A percentile compares a stretch with the other conserved stretches of the same genome.
Conservation (phyloP, 2,797 vertebrate genomes). For the Notolabrus celidotus region DNA sequence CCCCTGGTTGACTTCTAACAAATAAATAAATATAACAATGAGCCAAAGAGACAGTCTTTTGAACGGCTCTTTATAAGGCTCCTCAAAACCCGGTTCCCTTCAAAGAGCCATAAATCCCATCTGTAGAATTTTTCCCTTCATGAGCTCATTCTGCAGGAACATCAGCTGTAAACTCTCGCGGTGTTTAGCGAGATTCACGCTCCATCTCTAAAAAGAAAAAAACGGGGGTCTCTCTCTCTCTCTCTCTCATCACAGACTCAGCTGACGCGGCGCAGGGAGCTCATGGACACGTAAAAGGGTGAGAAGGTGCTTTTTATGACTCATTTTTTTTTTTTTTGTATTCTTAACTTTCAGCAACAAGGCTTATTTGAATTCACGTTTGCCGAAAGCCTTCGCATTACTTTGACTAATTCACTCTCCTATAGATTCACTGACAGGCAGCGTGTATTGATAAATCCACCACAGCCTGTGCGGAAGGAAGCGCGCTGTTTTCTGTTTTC, state of each 20-base stretch:
- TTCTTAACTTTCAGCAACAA: not conserved
- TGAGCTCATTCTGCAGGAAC: slow-evolving; percentile 65
- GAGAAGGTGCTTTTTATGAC: slow-evolving; percentile 17
- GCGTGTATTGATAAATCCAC: slow-evolving; percentile 13
- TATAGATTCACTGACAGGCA: no score
- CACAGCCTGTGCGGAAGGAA: not conserved
- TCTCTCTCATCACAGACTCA: slow-evolving; percentile 51
- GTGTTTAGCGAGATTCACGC: slow-evolving; percentile 41
- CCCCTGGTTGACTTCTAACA: no score
- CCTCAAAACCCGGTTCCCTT: no score
- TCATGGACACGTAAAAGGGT: slow-evolving; percentile 43
- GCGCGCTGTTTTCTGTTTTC: slow-evolving; percentile 37
- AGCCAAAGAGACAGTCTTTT: no score
- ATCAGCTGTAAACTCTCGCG: slow-evolving; percentile 69
- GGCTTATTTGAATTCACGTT: not conserved
- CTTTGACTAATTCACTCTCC: slow-evolving; percentile 13
- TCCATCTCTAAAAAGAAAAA: slow-evolving; percentile 36
- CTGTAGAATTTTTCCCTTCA: slow-evolving; percentile 40
- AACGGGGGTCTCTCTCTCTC: not conserved
- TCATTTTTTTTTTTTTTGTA: not conserved
- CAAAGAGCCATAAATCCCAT: no score
- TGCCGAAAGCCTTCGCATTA: not conserved
- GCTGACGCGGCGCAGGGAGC: slow-evolving; percentile 71
- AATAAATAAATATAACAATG: no score
- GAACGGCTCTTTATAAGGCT: no score